Base-by-base conservation (phyloP, 1,140 invertebrate species). In the Limonius californicus region DNA sequence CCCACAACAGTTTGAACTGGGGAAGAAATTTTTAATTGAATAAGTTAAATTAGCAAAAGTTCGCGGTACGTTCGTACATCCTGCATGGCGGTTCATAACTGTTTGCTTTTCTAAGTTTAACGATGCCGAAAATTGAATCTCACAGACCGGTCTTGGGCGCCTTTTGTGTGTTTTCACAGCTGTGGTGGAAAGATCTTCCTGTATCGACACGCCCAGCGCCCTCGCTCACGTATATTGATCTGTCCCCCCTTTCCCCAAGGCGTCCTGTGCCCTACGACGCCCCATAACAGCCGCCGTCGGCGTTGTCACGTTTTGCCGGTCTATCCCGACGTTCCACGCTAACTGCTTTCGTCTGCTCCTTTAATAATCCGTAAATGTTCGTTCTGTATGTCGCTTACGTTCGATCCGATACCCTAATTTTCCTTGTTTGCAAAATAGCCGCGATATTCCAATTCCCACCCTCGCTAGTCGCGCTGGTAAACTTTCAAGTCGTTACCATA, bases 191-290 rank as follows among this genome's bases (percentile, higher is more conserved):
- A 21, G 45, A 50, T 50, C 45, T 50, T 50, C 45, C 45, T 50
- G 45, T 50, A 50, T 50, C 45, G 45, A 50, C 45, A 50, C 45
- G 20, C 45, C 45, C 45, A 50, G 45, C 45, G 45, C 45, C 45
- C 45, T 50, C 45, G 45, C 45, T 50, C 45, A 50, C 45, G 45
- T 50, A 18, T 50, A 50, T 50, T 50, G 45, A 50, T 50, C 45
- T 50, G 20, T 19, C 45, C 20, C 45, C 45, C 45, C 45, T 50
- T 50, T 19, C 45, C 45, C 45, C 45, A 50, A 50, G 45, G 16
- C 45, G 45, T 50, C 45, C 45, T 50, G 45, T 50, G 20, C 45
- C 45, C 45, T 18, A 50, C 45, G 45, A 50, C 45, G 45, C 45
- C 20, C 45, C 45, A 50, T 50, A 50, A 50, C 45, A 19, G 45